These are phyloP conservation scores for Panthera uncia DNA, from an alignment of 2,113 vertebrate species.

Conservation along the genomic window DNA sequence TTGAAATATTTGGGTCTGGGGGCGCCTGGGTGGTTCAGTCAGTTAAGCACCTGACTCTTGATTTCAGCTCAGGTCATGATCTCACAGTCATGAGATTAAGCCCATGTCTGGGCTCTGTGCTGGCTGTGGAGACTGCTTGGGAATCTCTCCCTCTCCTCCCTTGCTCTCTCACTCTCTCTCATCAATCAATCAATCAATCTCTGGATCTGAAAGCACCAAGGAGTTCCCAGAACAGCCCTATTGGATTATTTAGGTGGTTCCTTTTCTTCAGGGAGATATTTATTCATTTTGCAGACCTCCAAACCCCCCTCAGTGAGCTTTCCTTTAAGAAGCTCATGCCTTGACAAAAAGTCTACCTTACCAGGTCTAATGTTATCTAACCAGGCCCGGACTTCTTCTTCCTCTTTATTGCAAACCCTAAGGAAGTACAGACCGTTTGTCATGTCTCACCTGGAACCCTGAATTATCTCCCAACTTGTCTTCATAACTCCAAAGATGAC, in stretches of 20 bases:
- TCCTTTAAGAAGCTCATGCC: not conserved
- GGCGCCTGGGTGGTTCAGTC: not conserved
- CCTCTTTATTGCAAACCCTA: not conserved
- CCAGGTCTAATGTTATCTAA: not conserved
- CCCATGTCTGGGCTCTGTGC: no score
- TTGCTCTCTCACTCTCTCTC: no score
- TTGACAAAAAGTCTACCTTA: not conserved
- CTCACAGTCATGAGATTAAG: no score
- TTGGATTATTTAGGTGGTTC: not conserved
- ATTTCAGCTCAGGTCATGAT: no score
- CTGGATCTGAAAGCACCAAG: not conserved
- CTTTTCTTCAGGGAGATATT: not conserved
- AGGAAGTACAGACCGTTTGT: not conserved
- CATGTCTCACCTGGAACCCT: not conserved
- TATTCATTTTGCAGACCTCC: not conserved
- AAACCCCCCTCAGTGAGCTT: not conserved
- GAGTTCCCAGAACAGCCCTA: not conserved
- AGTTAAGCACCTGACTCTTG: no score
- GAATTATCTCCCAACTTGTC: not conserved
- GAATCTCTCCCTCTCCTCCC: no score
- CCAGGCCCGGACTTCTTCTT: no score
- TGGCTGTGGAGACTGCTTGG: no score
- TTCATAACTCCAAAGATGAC: not conserved
- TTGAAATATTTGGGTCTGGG: not conserved
- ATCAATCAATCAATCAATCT: no score